Conservation (phyloP, 2,797 vertebrate genomes). For the Sebastes alutus region DNA sequence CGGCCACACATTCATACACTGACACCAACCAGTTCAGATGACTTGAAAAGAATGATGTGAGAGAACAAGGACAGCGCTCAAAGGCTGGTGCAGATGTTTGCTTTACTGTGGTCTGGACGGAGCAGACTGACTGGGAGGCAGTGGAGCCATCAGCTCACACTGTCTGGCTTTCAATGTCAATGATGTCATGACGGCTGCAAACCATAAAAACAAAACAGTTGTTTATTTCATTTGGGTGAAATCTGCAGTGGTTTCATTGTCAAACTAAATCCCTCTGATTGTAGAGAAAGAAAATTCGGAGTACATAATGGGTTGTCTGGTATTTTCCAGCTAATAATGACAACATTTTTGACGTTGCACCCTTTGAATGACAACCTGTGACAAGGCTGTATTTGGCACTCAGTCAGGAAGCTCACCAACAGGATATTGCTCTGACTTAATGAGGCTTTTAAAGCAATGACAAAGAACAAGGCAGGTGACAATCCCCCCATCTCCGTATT, state of each 20-base stretch:
- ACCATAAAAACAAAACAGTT: constrained; percentile 14
- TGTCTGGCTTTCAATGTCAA: constrained; percentile 41
- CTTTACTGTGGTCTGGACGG: constrained; percentile 19
- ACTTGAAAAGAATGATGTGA: constrained; percentile 27
- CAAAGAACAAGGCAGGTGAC: constrained; percentile 22
- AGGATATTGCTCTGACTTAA: constrained; percentile 32
- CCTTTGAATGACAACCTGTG: background rate
- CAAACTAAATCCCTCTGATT: background rate
- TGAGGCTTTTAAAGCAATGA: constrained; percentile 47
- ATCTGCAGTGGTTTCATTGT: background rate
- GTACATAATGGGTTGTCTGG: background rate
- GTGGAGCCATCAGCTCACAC: constrained; percentile 26
- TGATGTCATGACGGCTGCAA: constrained; percentile 30
- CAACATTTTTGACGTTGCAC: background rate
- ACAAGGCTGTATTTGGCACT: background rate
- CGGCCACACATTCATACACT: background rate
- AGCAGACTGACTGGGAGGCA: constrained; percentile 45
- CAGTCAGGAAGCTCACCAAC: background rate
- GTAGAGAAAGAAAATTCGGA: background rate
- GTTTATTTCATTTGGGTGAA: background rate
- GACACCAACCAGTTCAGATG: constrained; percentile 1
- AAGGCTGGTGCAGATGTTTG: constrained; percentile 19
- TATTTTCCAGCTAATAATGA: background rate
- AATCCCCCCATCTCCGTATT: constrained; percentile 24
- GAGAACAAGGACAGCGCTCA: constrained; percentile 30